A percentile compares a stretch with the other conserved stretches of the same genome.
phyloP scores from a whole-genome alignment of 1,140 invertebrate species.

The Drosophila melanica region DNA sequence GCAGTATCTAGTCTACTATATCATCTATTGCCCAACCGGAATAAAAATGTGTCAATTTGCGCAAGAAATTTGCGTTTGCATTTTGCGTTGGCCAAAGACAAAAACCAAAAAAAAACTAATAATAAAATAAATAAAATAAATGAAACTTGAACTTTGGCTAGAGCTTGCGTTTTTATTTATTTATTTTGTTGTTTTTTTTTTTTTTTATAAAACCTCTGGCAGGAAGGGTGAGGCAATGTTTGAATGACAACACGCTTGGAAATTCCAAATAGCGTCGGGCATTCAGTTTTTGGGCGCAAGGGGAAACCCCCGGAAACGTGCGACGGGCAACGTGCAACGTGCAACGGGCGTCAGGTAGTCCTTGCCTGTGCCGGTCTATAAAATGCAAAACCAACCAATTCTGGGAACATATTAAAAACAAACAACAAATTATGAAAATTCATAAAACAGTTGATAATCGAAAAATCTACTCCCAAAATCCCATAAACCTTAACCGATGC shows the following conservation, averaged over 20 bases:
- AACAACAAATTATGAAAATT: conserved; percentile 75
- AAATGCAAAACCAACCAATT: conserved; percentile 7
- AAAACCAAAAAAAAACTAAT: too few relatives aligned
- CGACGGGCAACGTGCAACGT: conserved; percentile 42
- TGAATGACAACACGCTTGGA: conserved; percentile 59
- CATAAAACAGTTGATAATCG: conserved; percentile 47
- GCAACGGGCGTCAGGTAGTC: conserved; percentile 45
- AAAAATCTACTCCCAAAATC: background rate
- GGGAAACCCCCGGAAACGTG: conserved; percentile 57
- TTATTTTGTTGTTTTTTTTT: too few relatives aligned
- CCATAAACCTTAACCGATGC: conserved; percentile 21
- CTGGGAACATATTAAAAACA: conserved; percentile 65
- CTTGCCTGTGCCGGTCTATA: background rate
- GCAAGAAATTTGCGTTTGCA: conserved; percentile 48
- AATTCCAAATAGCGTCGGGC: conserved; percentile 45
- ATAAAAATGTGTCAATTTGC: conserved; percentile 78
- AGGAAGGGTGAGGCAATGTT: background rate
- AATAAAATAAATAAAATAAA: conserved; percentile 14
- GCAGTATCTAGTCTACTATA: conserved; percentile 18
- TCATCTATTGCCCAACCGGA: conserved; percentile 64
- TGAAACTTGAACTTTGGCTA: conserved; percentile 66
- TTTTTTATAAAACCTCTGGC: background rate
- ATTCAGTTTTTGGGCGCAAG: conserved; percentile 34
- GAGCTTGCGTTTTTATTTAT: conserved; percentile 35
- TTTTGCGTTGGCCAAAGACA: conserved; percentile 13